phyloP scores from a whole-genome alignment of 92 coral and sea anemone species.

The Palythoa caribaeorum region DNA sequence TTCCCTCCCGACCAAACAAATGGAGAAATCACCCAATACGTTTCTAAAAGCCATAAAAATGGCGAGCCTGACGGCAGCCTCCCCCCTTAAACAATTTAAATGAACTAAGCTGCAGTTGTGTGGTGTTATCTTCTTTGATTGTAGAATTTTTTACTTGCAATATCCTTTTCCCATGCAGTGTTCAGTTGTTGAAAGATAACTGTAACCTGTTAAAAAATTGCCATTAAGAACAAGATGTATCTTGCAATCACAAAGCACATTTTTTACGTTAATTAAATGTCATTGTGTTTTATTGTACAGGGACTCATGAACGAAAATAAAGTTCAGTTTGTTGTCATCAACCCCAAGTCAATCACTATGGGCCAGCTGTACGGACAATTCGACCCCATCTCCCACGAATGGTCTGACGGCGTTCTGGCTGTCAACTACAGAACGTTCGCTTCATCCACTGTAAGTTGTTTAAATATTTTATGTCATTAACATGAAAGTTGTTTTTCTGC shows the following conservation, averaged over 20 bases:
- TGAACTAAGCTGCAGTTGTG: not conserved
- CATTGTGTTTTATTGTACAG: constrained; percentile 29
- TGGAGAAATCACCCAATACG: too few species aligned
- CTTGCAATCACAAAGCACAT: too few species aligned
- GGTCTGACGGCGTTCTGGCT: constrained; percentile 99
- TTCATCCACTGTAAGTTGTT: constrained; percentile 83
- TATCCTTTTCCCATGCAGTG: too few species aligned
- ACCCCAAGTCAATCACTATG: constrained; percentile 98
- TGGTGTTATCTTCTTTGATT: not conserved
- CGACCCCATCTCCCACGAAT: constrained; percentile 98
- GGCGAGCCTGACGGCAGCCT: too few species aligned
- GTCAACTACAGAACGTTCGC: constrained; percentile 99
- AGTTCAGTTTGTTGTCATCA: constrained; percentile 91
- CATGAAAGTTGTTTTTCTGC: too few species aligned
- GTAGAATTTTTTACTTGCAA: too few species aligned
- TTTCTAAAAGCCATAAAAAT: too few species aligned
- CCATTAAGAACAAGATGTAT: too few species aligned
- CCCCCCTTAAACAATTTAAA: not conserved
- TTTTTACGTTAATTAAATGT: constrained; percentile 9
- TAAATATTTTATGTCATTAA: not conserved
- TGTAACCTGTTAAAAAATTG: too few species aligned
- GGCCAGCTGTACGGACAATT: constrained; percentile 99
- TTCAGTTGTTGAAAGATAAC: too few species aligned
- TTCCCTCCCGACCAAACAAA: too few species aligned
- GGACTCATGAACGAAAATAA: constrained; percentile 97